phyloP scores from a whole-genome alignment of 2,797 vertebrate species.

The Yasuhikotakia modesta region DNA sequence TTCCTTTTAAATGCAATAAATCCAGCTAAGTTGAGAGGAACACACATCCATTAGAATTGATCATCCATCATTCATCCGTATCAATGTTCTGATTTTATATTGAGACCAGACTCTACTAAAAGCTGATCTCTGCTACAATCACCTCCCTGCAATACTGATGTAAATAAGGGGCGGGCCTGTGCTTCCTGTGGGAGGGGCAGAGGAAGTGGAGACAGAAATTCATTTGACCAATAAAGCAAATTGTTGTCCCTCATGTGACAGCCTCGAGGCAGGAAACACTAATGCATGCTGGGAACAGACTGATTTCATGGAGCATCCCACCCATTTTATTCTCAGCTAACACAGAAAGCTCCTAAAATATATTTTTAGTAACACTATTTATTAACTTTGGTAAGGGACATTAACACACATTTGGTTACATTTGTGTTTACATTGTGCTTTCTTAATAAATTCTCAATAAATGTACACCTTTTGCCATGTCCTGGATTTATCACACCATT shows the following conservation, averaged over 20 bases:
- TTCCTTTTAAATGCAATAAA: not conserved
- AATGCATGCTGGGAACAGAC: slow-evolving; percentile 37
- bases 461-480: too few species aligned
- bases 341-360: too few species aligned
- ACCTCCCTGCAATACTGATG: slow-evolving; percentile 19
- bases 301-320: too few species aligned
- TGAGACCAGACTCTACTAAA: not conserved
- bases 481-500: not conserved
- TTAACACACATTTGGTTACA: too few species aligned
- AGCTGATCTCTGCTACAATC: not conserved
- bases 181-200: slow-evolving; percentile 15
- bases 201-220: slow-evolving; percentile 43
- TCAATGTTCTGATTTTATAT: not conserved
- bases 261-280: slow-evolving; percentile 42
- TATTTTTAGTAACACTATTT: too few species aligned
- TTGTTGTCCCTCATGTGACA: slow-evolving; percentile 45
- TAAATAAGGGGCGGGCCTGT: slow-evolving; percentile 9
- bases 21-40: not conserved
- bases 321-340: not conserved
- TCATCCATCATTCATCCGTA: too few species aligned
- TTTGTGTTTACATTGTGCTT: too few species aligned
- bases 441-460: too few species aligned
- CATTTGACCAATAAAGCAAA: slow-evolving; percentile 52
- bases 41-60: slow-evolving; percentile 11
- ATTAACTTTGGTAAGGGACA: too few species aligned